Evolutionary conservation across 2,888 invertebrate species (phyloP).

Genomic region (Embidobia sp.): DNA sequence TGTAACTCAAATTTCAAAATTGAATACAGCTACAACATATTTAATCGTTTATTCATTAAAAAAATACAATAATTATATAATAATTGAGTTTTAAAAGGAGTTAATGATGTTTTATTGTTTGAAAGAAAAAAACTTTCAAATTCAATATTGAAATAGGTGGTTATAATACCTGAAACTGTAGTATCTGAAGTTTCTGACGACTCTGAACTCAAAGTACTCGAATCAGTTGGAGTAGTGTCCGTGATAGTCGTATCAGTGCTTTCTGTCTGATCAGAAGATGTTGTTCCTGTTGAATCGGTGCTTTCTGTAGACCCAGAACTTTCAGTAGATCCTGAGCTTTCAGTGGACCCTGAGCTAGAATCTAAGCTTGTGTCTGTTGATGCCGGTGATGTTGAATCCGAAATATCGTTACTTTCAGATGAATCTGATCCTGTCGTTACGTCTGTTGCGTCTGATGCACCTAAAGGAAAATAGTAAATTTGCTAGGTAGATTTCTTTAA

Average conservation of each 20-base stretch:
- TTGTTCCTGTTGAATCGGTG: slow-evolving; percentile 57
- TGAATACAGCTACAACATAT: no score
- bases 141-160: no score
- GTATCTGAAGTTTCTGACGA: slow-evolving; percentile 50
- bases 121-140: no score
- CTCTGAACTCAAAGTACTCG: slow-evolving; percentile 38
- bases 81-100: no score
- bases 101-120: no score
- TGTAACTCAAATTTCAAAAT: background rate
- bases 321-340: slow-evolving; percentile 62
- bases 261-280: slow-evolving; percentile 66
- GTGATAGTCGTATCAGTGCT: slow-evolving; percentile 66
- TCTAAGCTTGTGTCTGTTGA: slow-evolving; percentile 39
- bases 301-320: slow-evolving; percentile 37
- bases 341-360: slow-evolving; percentile 59
- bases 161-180: slow-evolving; percentile 27
- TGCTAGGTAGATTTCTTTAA: no score
- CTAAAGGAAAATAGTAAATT: background rate
- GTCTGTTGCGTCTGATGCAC: background rate
- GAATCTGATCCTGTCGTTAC: background rate
- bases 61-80: no score
- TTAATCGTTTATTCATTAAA: no score
- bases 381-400: no score
- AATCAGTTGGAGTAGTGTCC: slow-evolving; percentile 63
- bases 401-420: no score